phyloP scores from a whole-genome alignment of 2,888 invertebrate genomes.

The Sympetrum striolatum region DNA sequence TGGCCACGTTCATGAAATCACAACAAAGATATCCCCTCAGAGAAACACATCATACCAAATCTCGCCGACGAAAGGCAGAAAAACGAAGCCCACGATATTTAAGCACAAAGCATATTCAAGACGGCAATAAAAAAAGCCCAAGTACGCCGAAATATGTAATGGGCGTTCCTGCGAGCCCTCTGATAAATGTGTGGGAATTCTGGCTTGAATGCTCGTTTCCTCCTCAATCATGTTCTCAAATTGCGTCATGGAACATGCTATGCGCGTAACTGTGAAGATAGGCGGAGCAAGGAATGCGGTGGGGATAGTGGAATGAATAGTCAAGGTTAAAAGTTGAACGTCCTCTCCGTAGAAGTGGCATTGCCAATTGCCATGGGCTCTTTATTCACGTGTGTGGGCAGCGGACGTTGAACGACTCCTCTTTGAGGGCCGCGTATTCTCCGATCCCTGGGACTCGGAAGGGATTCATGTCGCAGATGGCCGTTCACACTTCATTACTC shows the following conservation, averaged over 20 bases:
- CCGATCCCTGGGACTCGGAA: not conserved
- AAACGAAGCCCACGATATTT: too few relatives aligned
- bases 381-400: not conserved
- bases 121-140: not conserved
- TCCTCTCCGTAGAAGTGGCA: constrained; percentile 33
- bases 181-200: not conserved
- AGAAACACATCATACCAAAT: too few relatives aligned
- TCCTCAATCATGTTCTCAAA: not conserved
- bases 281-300: constrained; percentile 18
- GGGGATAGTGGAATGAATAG: constrained; percentile 31
- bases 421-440: not conserved
- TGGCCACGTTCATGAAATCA: too few relatives aligned
- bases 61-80: too few relatives aligned
- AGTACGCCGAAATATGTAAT: not conserved
- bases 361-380: constrained; percentile 28
- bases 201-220: not conserved
- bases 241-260: constrained; percentile 44
- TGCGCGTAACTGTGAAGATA: constrained; percentile 40
- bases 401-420: not conserved
- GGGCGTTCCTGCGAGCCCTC: not conserved
- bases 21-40: too few relatives aligned
- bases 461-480: not conserved
- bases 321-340: constrained; percentile 42
- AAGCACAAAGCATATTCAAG: too few relatives aligned
- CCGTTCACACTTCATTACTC: not conserved